phyloP scores from a whole-genome alignment of 2,797 vertebrate genomes.

The Pseudochaenichthys georgianus region DNA sequence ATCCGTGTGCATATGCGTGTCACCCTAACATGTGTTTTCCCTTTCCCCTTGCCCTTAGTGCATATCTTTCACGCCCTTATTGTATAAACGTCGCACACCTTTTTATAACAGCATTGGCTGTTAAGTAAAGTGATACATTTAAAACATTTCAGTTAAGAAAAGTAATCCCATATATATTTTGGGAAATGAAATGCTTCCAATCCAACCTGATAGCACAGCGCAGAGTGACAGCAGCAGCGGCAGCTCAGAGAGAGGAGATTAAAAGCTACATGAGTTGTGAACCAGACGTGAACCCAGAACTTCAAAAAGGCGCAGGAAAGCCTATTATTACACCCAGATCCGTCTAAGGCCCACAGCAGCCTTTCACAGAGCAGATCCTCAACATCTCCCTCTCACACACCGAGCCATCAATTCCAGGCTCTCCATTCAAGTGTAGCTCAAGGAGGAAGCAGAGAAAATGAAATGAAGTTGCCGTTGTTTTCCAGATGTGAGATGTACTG shows the following conservation, averaged over 20 bases:
- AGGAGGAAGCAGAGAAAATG: background rate
- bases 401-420: background rate
- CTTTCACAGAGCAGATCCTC: constrained; percentile 14
- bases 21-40: constrained; percentile 78
- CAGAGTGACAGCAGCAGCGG: constrained; percentile 20
- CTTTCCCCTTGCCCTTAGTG: background rate
- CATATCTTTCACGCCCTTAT: constrained; percentile 16
- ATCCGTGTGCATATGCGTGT: constrained; percentile 22
- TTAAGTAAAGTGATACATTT: constrained; percentile 3
- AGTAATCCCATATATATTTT: constrained; percentile 6
- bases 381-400: background rate
- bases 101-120: background rate
- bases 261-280: constrained; percentile 38
- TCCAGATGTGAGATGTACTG: constrained; percentile 23
- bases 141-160: background rate
- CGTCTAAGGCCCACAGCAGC: constrained; percentile 7
- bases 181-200: constrained; percentile 28
- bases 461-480: constrained; percentile 13
- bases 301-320: constrained; percentile 47
- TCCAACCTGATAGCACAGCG: constrained; percentile 2
- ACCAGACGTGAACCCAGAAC: constrained; percentile 48
- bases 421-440: background rate
- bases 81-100: constrained; percentile 10
- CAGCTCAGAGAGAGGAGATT: constrained; percentile 36
- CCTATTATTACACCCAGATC: constrained; percentile 26